Conservation (phyloP, 2,113 vertebrate species). For the Pristiophorus japonicus region DNA sequence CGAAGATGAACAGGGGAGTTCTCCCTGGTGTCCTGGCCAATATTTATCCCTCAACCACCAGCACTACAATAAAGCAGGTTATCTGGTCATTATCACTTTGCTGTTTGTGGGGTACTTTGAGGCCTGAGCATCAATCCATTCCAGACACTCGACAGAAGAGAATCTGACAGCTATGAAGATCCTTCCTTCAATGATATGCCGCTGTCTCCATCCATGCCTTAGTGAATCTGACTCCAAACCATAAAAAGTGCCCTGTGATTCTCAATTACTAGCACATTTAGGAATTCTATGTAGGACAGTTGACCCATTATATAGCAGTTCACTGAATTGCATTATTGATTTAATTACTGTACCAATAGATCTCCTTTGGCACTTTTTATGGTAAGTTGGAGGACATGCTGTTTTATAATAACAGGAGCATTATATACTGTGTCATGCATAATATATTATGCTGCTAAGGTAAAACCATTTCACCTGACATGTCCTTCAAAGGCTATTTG, state of each 20-base stretch:
- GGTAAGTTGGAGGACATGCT: not conserved
- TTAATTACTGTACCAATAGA: slow-evolving; percentile 14
- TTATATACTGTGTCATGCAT: not conserved
- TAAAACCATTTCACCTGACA: not conserved
- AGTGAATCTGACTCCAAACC: not conserved
- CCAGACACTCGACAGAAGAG: not conserved
- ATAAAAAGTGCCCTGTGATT: not conserved
- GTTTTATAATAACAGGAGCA: not conserved
- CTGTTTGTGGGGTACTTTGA: no score
- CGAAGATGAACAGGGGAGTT: no score
- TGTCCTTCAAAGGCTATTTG: slow-evolving; percentile 15
- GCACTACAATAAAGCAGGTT: no score
- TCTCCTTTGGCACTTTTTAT: not conserved
- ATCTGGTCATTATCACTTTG: no score
- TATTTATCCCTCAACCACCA: no score
- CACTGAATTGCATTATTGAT: not conserved
- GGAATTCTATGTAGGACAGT: not conserved
- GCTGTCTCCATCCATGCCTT: not conserved
- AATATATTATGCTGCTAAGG: not conserved
- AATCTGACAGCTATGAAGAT: not conserved
- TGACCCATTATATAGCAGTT: slow-evolving; percentile 9
- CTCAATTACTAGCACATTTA: not conserved
- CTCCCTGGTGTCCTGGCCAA: no score
- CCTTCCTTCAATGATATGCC: not conserved
- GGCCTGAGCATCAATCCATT: no score